Percentiles rank a stretch among this genome's conserved stretches.
Conservation (phyloP, 2,888 invertebrate species). For the Orthosia gothica region DNA sequence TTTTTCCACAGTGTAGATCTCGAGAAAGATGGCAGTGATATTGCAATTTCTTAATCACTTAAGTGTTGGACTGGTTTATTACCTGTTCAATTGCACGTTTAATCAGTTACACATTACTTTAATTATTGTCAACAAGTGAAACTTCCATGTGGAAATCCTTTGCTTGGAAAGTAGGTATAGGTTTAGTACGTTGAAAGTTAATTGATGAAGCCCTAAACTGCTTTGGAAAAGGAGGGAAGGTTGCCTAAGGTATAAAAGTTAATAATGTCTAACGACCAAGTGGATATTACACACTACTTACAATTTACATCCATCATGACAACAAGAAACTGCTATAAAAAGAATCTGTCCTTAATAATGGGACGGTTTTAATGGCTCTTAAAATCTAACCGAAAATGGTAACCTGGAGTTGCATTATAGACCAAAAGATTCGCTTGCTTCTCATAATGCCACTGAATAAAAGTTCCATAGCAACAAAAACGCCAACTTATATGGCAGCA, state of each 20-base stretch:
- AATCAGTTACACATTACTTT: conserved; percentile 36
- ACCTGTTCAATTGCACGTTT: conserved; percentile 42
- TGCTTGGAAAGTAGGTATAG: conserved; percentile 25
- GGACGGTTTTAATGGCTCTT: neutral
- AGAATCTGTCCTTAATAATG: no score
- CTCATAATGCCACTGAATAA: conserved; percentile 5
- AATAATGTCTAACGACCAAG: neutral
- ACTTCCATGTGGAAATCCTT: conserved; percentile 48
- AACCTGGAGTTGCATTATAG: neutral
- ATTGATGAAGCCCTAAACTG: conserved; percentile 35
- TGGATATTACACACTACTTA: neutral
- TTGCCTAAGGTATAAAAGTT: conserved; percentile 14
- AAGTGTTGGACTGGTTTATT: conserved; percentile 38
- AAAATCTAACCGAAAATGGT: conserved; percentile 8
- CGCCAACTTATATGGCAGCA: conserved; percentile 5
- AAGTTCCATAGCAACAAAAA: conserved; percentile 24
- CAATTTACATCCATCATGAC: neutral
- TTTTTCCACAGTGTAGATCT: no score
- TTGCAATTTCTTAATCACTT: conserved; percentile 27
- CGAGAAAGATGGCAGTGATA: no score
- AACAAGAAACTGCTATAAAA: no score
- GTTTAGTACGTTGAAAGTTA: conserved; percentile 36
- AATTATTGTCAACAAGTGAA: conserved; percentile 44
- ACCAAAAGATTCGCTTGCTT: conserved; percentile 6
- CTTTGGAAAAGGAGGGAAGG: neutral